phyloP scores from a whole-genome alignment of 2,888 invertebrate species.

The Calameuta idolon region DNA sequence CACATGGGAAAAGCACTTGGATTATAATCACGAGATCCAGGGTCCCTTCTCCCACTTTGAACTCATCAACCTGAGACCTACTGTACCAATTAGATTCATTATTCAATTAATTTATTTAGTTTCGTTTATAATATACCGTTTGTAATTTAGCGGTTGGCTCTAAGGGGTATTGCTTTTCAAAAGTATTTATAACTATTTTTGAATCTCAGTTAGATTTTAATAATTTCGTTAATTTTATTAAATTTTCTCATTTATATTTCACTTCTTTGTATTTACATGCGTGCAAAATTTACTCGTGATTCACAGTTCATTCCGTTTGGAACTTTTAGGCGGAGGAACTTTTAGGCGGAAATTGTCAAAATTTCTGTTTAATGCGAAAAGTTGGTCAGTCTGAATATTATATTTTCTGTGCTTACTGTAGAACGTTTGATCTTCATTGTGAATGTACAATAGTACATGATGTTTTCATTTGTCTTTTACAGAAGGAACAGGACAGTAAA shows the following conservation, averaged over 20 bases:
- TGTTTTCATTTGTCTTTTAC: conserved; percentile 25
- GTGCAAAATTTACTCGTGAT: too few species aligned
- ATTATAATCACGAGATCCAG: not conserved
- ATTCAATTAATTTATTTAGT: not conserved
- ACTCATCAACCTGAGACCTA: not conserved
- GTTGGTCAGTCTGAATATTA: not conserved
- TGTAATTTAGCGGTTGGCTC: not conserved
- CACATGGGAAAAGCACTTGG: not conserved
- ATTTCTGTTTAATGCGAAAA: not conserved
- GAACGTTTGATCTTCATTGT: not conserved
- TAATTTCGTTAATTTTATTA: too few species aligned
- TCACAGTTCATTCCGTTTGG: not conserved
- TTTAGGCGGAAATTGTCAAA: not conserved
- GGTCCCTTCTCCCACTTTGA: not conserved
- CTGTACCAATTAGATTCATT: not conserved
- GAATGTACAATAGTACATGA: not conserved
- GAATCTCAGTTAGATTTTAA: not conserved
- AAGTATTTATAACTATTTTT: not conserved
- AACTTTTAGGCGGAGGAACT: not conserved
- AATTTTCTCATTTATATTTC: too few species aligned
- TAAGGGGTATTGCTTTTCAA: not conserved
- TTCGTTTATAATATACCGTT: not conserved
- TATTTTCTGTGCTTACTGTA: not conserved
- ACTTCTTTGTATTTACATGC: too few species aligned
- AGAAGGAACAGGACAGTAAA: conserved; percentile 59